A percentile compares a stretch with the other conserved stretches of the same genome.
These are phyloP conservation scores for Alfaro cultratus DNA, from an alignment of 2,797 vertebrate species.

Conservation along the genomic window DNA sequence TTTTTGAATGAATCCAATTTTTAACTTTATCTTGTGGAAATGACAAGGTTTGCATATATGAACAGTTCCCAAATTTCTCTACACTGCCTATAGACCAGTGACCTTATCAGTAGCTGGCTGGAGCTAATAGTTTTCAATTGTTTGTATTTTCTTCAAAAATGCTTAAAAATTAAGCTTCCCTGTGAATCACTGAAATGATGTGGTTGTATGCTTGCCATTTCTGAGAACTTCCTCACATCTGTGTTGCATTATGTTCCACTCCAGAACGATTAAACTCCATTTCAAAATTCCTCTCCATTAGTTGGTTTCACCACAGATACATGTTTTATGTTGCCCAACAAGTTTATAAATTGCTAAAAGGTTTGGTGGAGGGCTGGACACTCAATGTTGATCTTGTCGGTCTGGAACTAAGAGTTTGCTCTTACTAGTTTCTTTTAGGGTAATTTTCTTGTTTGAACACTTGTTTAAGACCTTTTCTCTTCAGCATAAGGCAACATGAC, in stretches of 20 bases:
- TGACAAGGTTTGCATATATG: neutral
- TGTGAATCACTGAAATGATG: neutral
- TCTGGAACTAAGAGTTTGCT: neutral
- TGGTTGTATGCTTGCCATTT: neutral
- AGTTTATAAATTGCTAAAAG: neutral
- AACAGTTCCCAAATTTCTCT: neutral
- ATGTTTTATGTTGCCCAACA: neutral
- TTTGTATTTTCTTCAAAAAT: neutral
- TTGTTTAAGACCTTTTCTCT: neutral
- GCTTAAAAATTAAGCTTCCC: neutral
- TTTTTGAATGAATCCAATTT: neutral
- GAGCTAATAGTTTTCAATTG: neutral
- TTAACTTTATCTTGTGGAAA: neutral
- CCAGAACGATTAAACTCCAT: neutral
- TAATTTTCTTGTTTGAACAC: neutral
- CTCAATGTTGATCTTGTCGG: neutral
- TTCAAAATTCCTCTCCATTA: neutral
- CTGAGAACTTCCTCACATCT: neutral
- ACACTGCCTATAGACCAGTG: neutral
- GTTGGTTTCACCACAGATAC: neutral
- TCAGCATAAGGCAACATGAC: neutral
- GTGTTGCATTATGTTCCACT: neutral
- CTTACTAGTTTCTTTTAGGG: neutral
- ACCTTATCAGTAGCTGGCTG: neutral
- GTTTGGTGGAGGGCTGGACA: neutral